A percentile compares a stretch with the other conserved stretches of the same genome.
These are phyloP conservation scores for Leptinotarsa rubiginosa DNA, from an alignment of 2,888 invertebrate genomes.

Conservation along the genomic window DNA sequence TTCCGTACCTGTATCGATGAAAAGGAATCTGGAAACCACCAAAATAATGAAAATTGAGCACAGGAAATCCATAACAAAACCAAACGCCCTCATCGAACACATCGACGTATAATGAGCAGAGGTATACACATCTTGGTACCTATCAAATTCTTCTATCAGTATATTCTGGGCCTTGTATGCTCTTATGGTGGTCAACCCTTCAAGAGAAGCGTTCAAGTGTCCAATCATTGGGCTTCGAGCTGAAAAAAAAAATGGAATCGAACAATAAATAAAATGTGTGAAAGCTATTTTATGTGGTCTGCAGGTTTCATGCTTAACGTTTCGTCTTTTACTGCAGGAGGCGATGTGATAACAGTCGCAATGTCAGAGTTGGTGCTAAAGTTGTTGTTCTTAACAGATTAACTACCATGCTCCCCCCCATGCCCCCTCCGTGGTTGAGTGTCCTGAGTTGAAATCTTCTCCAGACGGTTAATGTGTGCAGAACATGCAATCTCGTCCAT, in stretches of 20 bases:
- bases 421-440: no score
- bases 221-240: conserved; percentile 63
- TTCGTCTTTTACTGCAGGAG: no score
- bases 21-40: conserved; percentile 50
- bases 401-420: no score
- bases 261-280: neutral
- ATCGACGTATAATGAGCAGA: conserved; percentile 58
- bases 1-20: conserved; percentile 46
- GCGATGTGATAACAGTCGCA: no score
- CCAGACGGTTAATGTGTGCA: no score
- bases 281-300: no score
- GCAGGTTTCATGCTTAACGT: no score
- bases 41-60: conserved; percentile 52
- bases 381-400: no score
- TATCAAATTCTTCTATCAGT: conserved; percentile 59
- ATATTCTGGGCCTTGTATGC: conserved; percentile 60
- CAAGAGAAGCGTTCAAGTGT: conserved; percentile 61
- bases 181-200: conserved; percentile 63
- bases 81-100: conserved; percentile 58
- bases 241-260: conserved; percentile 45
- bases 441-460: no score
- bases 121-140: conserved; percentile 61
- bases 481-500: no score
- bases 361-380: no score
- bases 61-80: conserved; percentile 57